Base-by-base conservation (phyloP, 2,113 vertebrate genomes). In the Oenanthe melanoleuca region DNA sequence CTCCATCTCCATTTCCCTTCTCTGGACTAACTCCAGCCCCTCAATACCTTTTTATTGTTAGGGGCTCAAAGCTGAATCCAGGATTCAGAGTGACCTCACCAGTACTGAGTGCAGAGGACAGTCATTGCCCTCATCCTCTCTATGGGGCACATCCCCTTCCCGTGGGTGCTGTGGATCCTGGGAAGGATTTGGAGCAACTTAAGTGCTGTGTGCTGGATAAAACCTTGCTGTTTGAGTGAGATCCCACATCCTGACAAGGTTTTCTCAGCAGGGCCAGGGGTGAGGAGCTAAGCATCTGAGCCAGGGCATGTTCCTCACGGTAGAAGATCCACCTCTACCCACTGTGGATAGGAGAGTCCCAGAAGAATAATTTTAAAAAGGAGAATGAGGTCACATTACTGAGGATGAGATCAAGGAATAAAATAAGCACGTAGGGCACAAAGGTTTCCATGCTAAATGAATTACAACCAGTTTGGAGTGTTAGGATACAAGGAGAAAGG, bases 311-410 rank as follows among this genome's bases (percentile, higher is more conserved):
- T n/a, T 3, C 4, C 47, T 69, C 2, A 29, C 0, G 0, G 26
- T 21, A 59, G 55, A 80, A 80, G 69, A 95, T 66, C 69, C 52
- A 80, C 47, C 26, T 78, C 80, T 86, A 71, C 29, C 7, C 64
- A 29, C 52, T 91, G 44, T 1, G 0, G 38, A 50, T 38, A 67
- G 52, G 31, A 96, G 61, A 94, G 80, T 93, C 91, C 86, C 94
- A 88, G 75, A 90, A 95, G 96, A 94, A 80, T 44, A 0, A 63
- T 90, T 94, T 93, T 16, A 34, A 90, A 88, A 64, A 95, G 80
- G 80, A 84, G 92, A 97, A 97, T 95, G 94, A 96, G 96, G 95
- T 97, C 96, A 95, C 88, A 91, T 95, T 96, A 93, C 92, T 84
- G 60, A 91, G 83, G 94, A 97, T 97, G 96, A 97, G 95, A 94